These are phyloP conservation scores for Erpetoichthys calabaricus DNA, from an alignment of 2,797 vertebrate species.

Conservation along the genomic window DNA sequence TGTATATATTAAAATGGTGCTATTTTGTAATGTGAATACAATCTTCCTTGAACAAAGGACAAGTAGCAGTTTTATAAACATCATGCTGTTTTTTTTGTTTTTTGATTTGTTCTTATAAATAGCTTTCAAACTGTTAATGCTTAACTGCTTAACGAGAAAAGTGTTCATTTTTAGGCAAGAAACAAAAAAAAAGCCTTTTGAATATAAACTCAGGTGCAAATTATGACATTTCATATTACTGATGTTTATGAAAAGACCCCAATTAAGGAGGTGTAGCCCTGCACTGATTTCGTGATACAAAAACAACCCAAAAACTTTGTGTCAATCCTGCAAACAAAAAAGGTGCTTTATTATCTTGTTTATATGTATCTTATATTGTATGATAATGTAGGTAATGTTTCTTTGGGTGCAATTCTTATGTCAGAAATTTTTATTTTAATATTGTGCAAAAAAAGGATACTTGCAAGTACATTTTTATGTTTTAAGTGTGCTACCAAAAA, in stretches of 20 bases:
- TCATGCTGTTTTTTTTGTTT: constrained; percentile 55
- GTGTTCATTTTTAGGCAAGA: constrained; percentile 32
- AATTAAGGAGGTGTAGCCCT: constrained; percentile 63
- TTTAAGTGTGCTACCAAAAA: constrained; percentile 62
- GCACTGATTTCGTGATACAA: constrained; percentile 76
- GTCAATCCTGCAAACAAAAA: constrained; percentile 59
- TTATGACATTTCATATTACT: constrained; percentile 49
- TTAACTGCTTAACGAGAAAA: constrained; percentile 27
- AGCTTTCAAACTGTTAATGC: constrained; percentile 2
- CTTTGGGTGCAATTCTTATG: constrained; percentile 78
- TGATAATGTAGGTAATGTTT: constrained; percentile 77
- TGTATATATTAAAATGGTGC: constrained; percentile 84
- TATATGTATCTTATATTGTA: constrained; percentile 62
- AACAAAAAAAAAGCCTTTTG: constrained; percentile 34
- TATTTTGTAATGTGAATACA: constrained; percentile 96
- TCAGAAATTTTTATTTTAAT: constrained; percentile 81
- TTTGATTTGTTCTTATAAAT: constrained; percentile 24
- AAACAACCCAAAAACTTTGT: constrained; percentile 57
- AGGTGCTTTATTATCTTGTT: constrained; percentile 71
- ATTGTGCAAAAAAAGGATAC: constrained; percentile 68
- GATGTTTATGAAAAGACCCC: constrained; percentile 38
- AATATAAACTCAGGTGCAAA: constrained; percentile 72
- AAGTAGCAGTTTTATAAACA: constrained; percentile 49
- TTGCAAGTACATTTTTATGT: constrained; percentile 53
- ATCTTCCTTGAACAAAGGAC: constrained; percentile 59